phyloP scores from a whole-genome alignment of 1,140 invertebrate genomes.

The Holotrichia oblita region DNA sequence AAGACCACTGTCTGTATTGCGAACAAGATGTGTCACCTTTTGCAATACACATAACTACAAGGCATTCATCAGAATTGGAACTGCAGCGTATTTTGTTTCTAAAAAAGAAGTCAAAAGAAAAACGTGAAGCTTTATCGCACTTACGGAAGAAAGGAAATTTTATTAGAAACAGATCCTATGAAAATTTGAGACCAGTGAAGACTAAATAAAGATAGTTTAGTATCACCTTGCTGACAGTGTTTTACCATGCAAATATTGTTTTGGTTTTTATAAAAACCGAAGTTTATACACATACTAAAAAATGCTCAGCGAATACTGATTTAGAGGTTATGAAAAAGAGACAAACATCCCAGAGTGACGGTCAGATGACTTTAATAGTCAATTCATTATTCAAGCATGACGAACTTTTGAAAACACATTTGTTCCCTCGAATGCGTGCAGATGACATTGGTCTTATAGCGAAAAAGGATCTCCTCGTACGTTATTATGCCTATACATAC shows the following conservation, averaged over 20 bases:
- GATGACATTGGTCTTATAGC: conserved; percentile 14
- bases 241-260: conserved; percentile 45
- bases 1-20: conserved; percentile 44
- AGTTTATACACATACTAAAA: conserved; percentile 44
- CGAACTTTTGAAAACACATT: neutral
- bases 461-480: conserved; percentile 33
- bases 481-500: neutral
- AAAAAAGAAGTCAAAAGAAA: conserved; percentile 39
- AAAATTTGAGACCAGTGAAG: conserved; percentile 39
- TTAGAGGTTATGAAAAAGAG: no score
- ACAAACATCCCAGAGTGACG: conserved; percentile 12
- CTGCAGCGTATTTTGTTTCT: neutral
- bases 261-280: conserved; percentile 44
- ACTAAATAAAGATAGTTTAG: conserved; percentile 28
- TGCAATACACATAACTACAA: conserved; percentile 38
- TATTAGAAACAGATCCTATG: conserved; percentile 39
- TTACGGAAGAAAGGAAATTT: conserved; percentile 46
- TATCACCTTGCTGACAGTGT: conserved; percentile 30
- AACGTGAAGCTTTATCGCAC: conserved; percentile 33
- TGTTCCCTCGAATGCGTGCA: conserved; percentile 26
- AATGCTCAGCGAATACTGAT: no score
- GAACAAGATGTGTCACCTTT: conserved; percentile 46
- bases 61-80: neutral
- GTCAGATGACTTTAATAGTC: conserved; percentile 24
- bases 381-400: neutral